Evolutionary conservation across 2,888 invertebrate species (phyloP).

Genomic region (Agonopterix subpropinquella): DNA sequence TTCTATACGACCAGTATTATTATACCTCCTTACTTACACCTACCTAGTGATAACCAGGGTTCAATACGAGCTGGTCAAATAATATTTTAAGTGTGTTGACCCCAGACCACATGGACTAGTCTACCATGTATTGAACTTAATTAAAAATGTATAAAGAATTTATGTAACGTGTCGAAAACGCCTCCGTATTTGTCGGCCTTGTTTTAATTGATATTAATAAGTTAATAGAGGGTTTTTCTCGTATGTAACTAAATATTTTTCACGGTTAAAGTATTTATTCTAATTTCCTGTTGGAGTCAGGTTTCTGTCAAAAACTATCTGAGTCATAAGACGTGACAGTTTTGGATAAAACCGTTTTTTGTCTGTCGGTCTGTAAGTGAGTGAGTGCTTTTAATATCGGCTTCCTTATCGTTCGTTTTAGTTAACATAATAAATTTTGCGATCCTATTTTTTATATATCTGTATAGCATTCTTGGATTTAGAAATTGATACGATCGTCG

Average conservation of each 20-base stretch:
- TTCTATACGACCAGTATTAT: conserved; percentile 31
- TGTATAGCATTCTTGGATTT: too few species aligned
- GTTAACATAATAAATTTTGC: too few species aligned
- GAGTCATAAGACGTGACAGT: conserved; percentile 21
- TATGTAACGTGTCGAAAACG: conserved; percentile 55
- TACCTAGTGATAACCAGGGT: conserved; percentile 17
- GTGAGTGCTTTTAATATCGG: not conserved
- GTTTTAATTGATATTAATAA: conserved; percentile 42
- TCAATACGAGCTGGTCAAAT: conserved; percentile 38
- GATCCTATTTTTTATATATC: too few species aligned
- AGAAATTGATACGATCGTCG: too few species aligned
- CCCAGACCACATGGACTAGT: conserved; percentile 48
- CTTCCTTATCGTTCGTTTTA: too few species aligned
- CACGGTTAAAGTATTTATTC: conserved; percentile 24
- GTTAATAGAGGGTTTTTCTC: conserved; percentile 1
- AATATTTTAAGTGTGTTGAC: conserved; percentile 63
- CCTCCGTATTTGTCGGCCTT: conserved; percentile 49
- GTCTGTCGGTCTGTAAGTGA: not conserved
- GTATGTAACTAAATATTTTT: not conserved
- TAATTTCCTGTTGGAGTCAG: conserved; percentile 55
- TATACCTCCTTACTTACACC: conserved; percentile 15
- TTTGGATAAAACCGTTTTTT: not conserved
- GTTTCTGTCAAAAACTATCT: conserved; percentile 26
- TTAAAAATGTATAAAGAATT: conserved; percentile 67
- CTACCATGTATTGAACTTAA: conserved; percentile 64